These are phyloP conservation scores for Peribatodes rhomboidaria DNA, from an alignment of 2,888 invertebrate species.

Conservation along the genomic window DNA sequence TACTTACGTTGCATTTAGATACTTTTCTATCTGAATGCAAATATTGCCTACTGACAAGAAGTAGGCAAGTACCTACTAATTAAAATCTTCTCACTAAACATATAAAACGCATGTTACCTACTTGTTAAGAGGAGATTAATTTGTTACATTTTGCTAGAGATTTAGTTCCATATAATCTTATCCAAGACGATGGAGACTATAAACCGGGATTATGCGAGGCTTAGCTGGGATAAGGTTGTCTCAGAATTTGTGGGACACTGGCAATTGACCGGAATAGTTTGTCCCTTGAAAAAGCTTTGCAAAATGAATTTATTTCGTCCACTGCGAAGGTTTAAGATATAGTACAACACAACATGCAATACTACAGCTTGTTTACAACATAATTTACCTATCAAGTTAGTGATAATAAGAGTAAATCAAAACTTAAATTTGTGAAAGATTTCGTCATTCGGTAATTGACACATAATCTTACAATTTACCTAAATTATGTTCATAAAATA, in stretches of 20 bases:
- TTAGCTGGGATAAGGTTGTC: slow-evolving; percentile 53
- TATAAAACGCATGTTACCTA: slow-evolving; percentile 15
- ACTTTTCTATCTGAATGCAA: too few species aligned
- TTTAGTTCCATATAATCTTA: slow-evolving; percentile 46
- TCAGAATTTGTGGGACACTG: slow-evolving; percentile 54
- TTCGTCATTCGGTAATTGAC: too few species aligned
- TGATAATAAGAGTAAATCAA: too few species aligned
- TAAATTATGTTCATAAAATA: too few species aligned
- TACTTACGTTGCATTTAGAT: too few species aligned
- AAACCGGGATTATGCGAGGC: slow-evolving; percentile 65
- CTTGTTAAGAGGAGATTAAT: slow-evolving; percentile 21
- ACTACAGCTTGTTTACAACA: too few species aligned
- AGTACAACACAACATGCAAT: too few species aligned
- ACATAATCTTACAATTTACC: too few species aligned
- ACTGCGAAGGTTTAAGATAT: background rate
- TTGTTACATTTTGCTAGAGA: slow-evolving; percentile 47
- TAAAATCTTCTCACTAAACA: background rate
- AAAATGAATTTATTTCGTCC: slow-evolving; percentile 3
- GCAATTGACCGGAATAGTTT: slow-evolving; percentile 58
- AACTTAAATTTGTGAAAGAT: too few species aligned
- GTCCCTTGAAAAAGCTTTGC: slow-evolving; percentile 56
- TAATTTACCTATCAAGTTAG: too few species aligned
- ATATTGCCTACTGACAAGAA: too few species aligned
- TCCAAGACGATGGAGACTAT: slow-evolving; percentile 54
- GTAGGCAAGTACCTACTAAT: too few species aligned